These are phyloP conservation scores for Chalcis sispes DNA, from an alignment of 2,888 invertebrate genomes.

Conservation along the genomic window DNA sequence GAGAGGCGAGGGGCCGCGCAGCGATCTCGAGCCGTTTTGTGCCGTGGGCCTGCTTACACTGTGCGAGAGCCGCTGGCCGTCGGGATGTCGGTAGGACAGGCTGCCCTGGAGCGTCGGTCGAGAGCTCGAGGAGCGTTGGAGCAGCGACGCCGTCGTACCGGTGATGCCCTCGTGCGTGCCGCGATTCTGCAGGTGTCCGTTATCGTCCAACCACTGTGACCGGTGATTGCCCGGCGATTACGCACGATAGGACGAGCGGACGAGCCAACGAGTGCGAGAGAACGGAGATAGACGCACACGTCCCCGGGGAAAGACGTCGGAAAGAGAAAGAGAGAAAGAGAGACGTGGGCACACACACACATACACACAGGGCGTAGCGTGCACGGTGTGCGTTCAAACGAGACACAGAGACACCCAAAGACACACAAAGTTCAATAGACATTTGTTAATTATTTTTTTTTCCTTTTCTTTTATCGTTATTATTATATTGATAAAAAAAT, in stretches of 20 bases:
- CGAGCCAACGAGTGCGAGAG: not conserved
- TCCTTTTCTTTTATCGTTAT: not conserved
- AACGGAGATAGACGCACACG: not conserved
- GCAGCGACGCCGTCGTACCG: slow-evolving; percentile 29
- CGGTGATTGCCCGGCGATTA: not conserved
- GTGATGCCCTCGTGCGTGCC: not conserved
- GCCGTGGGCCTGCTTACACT: slow-evolving; percentile 37
- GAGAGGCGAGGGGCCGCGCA: slow-evolving; percentile 44
- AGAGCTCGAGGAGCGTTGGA: slow-evolving; percentile 58
- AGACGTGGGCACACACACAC: slow-evolving; percentile 13
- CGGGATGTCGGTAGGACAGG: slow-evolving; percentile 62
- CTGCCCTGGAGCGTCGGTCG: slow-evolving; percentile 67
- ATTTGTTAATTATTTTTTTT: slow-evolving; percentile 20
- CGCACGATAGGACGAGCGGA: not conserved
- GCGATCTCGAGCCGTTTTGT: slow-evolving; percentile 3
- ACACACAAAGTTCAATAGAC: slow-evolving; percentile 35
- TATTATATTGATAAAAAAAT: not conserved
- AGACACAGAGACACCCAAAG: slow-evolving; percentile 42
- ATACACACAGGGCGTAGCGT: not conserved
- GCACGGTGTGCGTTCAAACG: slow-evolving; percentile 25
- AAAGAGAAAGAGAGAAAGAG: slow-evolving; percentile 23
- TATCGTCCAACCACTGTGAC: slow-evolving; percentile 85
- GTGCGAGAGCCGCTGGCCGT: slow-evolving; percentile 58
- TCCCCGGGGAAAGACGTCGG: slow-evolving; percentile 8
- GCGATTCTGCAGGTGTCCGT: slow-evolving; percentile 77